phyloP scores from a whole-genome alignment of 2,888 invertebrate genomes.

The Parnassius orleans region DNA sequence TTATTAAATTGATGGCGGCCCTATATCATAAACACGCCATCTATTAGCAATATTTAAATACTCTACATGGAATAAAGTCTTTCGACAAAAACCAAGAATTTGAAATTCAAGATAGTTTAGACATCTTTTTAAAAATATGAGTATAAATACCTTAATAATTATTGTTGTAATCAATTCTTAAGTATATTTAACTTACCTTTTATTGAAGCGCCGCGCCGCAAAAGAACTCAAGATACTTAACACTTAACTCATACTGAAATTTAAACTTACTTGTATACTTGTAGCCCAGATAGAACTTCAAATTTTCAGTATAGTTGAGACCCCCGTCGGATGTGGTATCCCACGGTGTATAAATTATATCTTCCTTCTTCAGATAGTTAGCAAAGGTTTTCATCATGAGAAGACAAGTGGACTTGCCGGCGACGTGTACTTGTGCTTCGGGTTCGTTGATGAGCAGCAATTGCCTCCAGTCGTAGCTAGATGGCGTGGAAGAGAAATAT shows the following conservation, averaged over 20 bases:
- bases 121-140: too few relatives aligned
- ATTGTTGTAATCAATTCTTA: too few relatives aligned
- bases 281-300: slow-evolving; percentile 84
- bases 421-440: slow-evolving; percentile 84
- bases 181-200: slow-evolving; percentile 1
- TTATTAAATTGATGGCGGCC: too few relatives aligned
- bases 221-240: too few relatives aligned
- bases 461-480: slow-evolving; percentile 86
- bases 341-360: slow-evolving; percentile 78
- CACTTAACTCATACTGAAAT: too few relatives aligned
- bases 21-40: too few relatives aligned
- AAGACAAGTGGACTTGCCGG: slow-evolving; percentile 86
- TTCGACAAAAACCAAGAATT: too few relatives aligned
- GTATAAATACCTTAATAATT: too few relatives aligned
- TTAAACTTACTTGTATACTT: slow-evolving; percentile 86
- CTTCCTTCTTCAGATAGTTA: slow-evolving; percentile 74
- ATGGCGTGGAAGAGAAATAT: slow-evolving; percentile 60
- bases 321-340: slow-evolving; percentile 82
- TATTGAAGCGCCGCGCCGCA: too few relatives aligned
- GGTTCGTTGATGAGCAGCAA: slow-evolving; percentile 87
- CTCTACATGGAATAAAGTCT: too few relatives aligned
- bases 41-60: too few relatives aligned
- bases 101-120: too few relatives aligned
- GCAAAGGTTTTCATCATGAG: slow-evolving; percentile 87
- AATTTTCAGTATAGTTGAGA: slow-evolving; percentile 80